phyloP scores from a whole-genome alignment of 1,140 invertebrate species.

The Microplitis mediator region DNA sequence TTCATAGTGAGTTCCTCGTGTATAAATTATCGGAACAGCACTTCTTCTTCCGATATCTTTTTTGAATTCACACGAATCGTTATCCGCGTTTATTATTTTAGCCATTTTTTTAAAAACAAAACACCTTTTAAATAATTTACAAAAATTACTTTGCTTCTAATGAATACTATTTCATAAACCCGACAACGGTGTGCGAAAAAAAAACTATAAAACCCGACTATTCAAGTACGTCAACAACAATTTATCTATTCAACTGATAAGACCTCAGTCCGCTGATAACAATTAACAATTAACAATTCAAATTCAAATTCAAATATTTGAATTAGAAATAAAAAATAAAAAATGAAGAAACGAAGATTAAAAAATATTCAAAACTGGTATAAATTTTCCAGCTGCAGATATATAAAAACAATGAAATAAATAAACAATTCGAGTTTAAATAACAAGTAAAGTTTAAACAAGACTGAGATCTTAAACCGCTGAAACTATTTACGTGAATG shows the following conservation, averaged over 20 bases:
- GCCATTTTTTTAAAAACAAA: neutral
- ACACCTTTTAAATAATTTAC: neutral
- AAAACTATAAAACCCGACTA: too few species aligned
- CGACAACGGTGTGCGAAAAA: too few species aligned
- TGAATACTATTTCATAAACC: too few species aligned
- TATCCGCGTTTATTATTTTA: slow-evolving; percentile 22
- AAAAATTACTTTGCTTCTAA: neutral
- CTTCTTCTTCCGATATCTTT: slow-evolving; percentile 65
- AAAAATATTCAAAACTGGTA: neutral
- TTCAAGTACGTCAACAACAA: too few species aligned
- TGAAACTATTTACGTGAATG: slow-evolving; percentile 20
- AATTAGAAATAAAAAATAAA: neutral
- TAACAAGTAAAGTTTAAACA: slow-evolving; percentile 40
- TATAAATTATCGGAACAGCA: slow-evolving; percentile 77
- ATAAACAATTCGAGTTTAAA: neutral
- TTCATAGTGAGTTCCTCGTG: slow-evolving; percentile 81
- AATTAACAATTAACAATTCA: too few species aligned
- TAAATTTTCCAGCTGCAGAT: neutral
- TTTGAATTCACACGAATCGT: slow-evolving; percentile 10
- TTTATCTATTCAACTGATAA: neutral
- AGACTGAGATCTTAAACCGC: slow-evolving; percentile 47
- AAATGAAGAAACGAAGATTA: neutral
- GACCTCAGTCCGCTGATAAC: too few species aligned
- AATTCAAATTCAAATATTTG: neutral
- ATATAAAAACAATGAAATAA: neutral